Evolutionary conservation across 2,113 vertebrate genomes (phyloP).

Genomic region (Xenopus laevis): DNA sequence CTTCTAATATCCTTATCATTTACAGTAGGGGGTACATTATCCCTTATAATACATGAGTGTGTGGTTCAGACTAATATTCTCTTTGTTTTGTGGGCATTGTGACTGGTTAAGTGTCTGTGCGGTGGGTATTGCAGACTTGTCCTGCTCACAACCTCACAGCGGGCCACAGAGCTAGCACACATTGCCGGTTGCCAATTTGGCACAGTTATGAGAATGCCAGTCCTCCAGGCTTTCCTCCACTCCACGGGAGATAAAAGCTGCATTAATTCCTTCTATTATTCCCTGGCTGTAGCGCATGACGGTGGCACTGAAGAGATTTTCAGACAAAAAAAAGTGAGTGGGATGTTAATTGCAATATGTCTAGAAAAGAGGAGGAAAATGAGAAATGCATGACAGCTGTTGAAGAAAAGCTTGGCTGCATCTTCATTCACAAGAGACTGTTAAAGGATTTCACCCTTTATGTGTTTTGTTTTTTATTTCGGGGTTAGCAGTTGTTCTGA

Average conservation of each 20-base stretch:
- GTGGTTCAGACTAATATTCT: no score
- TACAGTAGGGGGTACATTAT: no score
- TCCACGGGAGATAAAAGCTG: slow-evolving; percentile 43
- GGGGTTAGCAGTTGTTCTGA: slow-evolving; percentile 3
- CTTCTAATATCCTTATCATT: no score
- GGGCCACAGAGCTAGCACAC: slow-evolving; percentile 1
- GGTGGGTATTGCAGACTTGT: slow-evolving; percentile 7
- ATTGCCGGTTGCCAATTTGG: slow-evolving; percentile 10
- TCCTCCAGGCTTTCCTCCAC: slow-evolving; percentile 29
- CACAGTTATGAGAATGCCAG: slow-evolving; percentile 20
- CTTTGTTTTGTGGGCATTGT: no score
- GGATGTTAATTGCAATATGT: slow-evolving; percentile 47
- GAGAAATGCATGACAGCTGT: slow-evolving; percentile 44
- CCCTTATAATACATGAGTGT: no score
- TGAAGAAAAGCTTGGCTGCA: slow-evolving; percentile 42
- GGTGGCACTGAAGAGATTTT: slow-evolving; percentile 42
- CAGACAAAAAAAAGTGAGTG: slow-evolving; percentile 45
- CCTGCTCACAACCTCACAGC: slow-evolving; percentile 30
- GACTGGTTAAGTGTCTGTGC: slow-evolving; percentile 14
- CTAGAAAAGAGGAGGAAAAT: slow-evolving; percentile 43
- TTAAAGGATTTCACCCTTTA: slow-evolving; percentile 42
- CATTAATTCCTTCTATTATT: slow-evolving; percentile 44
- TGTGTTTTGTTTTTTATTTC: slow-evolving; percentile 1
- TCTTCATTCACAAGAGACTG: slow-evolving; percentile 45
- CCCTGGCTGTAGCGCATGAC: slow-evolving; percentile 20